Evolutionary conservation across 2,888 invertebrate species (phyloP), one percentile per base, ranked within the genome.

Genomic region (Caenorhabditis uteleia): DNA sequence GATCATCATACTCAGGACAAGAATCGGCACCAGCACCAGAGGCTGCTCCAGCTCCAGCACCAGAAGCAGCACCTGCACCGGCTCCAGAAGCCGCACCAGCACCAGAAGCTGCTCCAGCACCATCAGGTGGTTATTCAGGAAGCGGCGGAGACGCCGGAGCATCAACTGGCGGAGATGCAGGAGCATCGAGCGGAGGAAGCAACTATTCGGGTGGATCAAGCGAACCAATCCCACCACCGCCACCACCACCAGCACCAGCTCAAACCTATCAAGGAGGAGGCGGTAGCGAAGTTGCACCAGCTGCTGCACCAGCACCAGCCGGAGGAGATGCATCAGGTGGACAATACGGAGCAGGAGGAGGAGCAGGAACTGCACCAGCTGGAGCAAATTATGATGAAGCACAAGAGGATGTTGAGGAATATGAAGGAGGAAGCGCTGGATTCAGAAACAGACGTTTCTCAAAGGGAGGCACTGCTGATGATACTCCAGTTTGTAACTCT

Each of bases 321-420:
- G 47, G 29, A 23, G 60, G 48, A 20, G 45, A n/a, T 10, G 20
- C n/a, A 5, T 50, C 39, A 6, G 26, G 51, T 16, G 40, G 46
- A 26, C 42, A 44, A 46, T 53, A 58, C 46, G 42, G 29, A 26
- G n/a, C n/a, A n/a, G 55, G 57, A 31, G 34, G 44, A 38, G 59
- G 46, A 23, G 64, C 36, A 2, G 53, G 48, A 27, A 55, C 47
- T 46, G 64, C 68, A 14, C 68, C 68, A 38, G 50, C 39, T 16
- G 70, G 70, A 27, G 70, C 67, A 10, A 70, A 68, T 44, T 70
- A 70, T 45, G 70, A 70, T 44, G 64, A 70, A 25, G 67, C 67
- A 20, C 60, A 64, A 36, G 62, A 62, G 31, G 66, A 61, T 20
- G 57, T 57, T 6, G 68, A 62, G 25, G 70, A 71, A 31, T 68